Conservation (phyloP, 2,113 vertebrate species). For the Eulemur rufifrons region DNA sequence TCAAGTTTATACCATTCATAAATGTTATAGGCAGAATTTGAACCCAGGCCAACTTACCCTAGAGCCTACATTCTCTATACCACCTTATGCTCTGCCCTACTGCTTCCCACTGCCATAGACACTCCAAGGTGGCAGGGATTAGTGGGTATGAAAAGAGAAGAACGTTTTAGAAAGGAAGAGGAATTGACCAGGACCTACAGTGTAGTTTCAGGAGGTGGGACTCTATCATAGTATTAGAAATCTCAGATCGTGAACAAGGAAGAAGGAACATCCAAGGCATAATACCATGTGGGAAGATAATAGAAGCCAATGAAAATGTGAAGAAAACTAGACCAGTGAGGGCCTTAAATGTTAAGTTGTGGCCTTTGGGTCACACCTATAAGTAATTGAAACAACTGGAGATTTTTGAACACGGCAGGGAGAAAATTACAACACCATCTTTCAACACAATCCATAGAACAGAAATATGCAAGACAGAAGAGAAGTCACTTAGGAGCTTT, state of each 20-base stretch:
- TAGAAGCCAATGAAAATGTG: not conserved
- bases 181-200: not conserved
- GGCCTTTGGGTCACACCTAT: too few species aligned
- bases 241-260: not conserved
- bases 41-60: not conserved
- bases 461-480: not conserved
- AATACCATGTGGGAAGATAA: not conserved
- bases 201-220: not conserved
- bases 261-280: not conserved
- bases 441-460: not conserved
- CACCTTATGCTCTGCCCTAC: rapidly evolving
- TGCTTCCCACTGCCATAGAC: not conserved
- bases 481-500: not conserved
- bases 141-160: not conserved
- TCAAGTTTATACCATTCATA: not conserved
- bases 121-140: not conserved
- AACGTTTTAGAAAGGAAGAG: not conserved
- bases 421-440: not conserved
- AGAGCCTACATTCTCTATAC: not conserved
- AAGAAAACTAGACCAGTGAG: not conserved
- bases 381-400: not conserved
- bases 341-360: not conserved
- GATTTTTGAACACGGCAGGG: not conserved
- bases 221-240: not conserved
- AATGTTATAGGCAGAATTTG: not conserved